A percentile compares a stretch with the other conserved stretches of the same genome.
These are phyloP conservation scores for Carcina quercana DNA, from an alignment of 2,888 invertebrate genomes.

Conservation along the genomic window DNA sequence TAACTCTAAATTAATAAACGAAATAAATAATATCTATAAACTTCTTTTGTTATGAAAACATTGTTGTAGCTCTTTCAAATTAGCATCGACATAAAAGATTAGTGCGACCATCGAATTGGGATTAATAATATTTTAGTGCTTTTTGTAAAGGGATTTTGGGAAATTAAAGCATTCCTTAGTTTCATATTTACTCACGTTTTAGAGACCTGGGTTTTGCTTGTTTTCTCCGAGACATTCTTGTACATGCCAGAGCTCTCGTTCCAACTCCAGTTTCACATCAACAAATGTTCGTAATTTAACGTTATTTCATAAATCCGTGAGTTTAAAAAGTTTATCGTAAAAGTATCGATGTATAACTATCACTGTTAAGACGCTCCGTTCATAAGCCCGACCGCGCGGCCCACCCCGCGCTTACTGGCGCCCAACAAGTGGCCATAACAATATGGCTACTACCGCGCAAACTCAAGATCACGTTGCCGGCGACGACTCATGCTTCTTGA, in stretches of 20 bases:
- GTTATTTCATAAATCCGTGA: conserved; percentile 5
- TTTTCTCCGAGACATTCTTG: conserved; percentile 78
- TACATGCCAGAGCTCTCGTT: conserved; percentile 1
- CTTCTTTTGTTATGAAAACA: no score
- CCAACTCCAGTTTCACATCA: conserved; percentile 1
- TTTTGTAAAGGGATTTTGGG: no score
- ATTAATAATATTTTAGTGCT: no score
- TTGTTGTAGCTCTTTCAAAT: no score
- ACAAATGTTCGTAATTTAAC: not conserved
- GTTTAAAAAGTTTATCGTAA: conserved; percentile 51
- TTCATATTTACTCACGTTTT: conserved; percentile 73
- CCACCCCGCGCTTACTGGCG: conserved; percentile 64
- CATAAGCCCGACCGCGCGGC: conserved; percentile 42
- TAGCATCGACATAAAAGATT: no score
- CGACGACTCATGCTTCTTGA: no score
- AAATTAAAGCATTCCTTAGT: no score
- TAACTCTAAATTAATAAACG: no score
- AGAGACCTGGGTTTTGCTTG: conserved; percentile 82
- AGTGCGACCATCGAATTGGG: no score
- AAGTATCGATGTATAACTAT: conserved; percentile 23
- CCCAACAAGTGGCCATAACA: conserved; percentile 73
- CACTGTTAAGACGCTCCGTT: conserved; percentile 11
- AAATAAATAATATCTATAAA: no score
- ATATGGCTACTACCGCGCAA: conserved; percentile 59
- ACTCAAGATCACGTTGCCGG: conserved; percentile 41